Base-by-base conservation (phyloP, 23 tunicate species). In the Halocynthia roretzi region DNA sequence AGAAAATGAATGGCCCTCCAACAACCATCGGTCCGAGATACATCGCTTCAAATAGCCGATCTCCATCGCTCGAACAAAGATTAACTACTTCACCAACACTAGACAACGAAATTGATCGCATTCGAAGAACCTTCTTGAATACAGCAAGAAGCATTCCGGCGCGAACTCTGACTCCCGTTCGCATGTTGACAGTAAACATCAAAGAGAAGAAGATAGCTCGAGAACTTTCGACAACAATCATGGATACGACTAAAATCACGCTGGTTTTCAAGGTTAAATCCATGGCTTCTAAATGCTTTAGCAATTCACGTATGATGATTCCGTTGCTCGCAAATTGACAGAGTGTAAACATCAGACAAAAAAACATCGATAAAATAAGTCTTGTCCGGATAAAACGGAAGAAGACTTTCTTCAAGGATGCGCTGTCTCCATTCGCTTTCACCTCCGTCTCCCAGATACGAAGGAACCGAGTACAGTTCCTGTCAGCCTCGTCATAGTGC, bases 41-140 rank as follows among this genome's bases (percentile, higher is more conserved):
- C 56, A 50, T 14, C 50, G 84, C 88, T 62, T 86, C 90, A 69
- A 82, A 86, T 21, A 91, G 6, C 17, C 88, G 75, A 80, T 93
- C 98, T 6, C 98, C 98, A 79, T 93, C 98, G 66, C 84, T 86
- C 7, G 98, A 93, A 53, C 90, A 86, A 5, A 86, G 50, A 22
- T 89, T 93, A 11, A 86, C 71, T 10, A 93, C 56, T 62, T 93
- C 93, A 9, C 98, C 98, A 65, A 83, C 89, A 53, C 85, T 57
- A 7, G 73, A 55, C 10, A 66, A 50, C 50, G 53, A 68, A 8
- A 40, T 75, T 6, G 87, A 77, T 20, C 83, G 77, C 22, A 83
- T 80, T 61, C 53, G 72, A 48, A 89, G 54, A 7, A 89, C 81
- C 76, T 84, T 89, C 73, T 84, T 64, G 70, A 89, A 89, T 6